phyloP scores from a whole-genome alignment of 2,113 vertebrate genomes.

The Osmerus eperlanus region DNA sequence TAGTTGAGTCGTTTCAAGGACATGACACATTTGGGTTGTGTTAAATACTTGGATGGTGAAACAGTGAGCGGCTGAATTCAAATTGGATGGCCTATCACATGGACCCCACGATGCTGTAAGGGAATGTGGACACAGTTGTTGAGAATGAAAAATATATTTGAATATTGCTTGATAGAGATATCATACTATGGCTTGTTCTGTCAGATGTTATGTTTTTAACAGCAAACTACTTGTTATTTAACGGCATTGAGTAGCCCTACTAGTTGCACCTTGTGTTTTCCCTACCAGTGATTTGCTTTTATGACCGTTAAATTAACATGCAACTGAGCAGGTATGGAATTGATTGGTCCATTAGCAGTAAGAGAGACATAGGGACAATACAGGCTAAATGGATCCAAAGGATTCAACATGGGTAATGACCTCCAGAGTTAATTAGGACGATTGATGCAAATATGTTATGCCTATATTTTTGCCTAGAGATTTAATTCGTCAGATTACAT shows the following conservation, averaged over 20 bases:
- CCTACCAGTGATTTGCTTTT: too few relatives aligned
- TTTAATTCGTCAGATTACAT: too few relatives aligned
- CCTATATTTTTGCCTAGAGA: not conserved
- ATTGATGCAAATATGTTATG: not conserved
- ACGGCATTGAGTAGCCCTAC: too few relatives aligned
- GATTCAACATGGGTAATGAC: not conserved
- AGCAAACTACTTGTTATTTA: too few relatives aligned
- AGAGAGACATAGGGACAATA: too few relatives aligned
- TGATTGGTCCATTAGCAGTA: too few relatives aligned
- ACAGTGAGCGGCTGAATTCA: not conserved
- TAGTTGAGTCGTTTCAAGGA: not conserved
- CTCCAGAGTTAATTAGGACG: not conserved
- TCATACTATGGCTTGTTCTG: not conserved
- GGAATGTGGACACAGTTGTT: not conserved
- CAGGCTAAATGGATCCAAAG: too few relatives aligned
- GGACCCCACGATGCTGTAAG: not conserved
- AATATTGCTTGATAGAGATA: not conserved
- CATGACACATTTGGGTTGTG: not conserved
- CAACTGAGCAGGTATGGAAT: too few relatives aligned
- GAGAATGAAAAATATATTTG: not conserved
- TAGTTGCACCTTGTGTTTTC: too few relatives aligned
- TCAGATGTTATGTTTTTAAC: too few relatives aligned
- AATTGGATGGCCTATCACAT: not conserved
- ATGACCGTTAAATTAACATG: too few relatives aligned
- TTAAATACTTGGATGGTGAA: not conserved